Base-by-base conservation (phyloP, 2,888 invertebrate species). In the Drosophila subsilvestris region DNA sequence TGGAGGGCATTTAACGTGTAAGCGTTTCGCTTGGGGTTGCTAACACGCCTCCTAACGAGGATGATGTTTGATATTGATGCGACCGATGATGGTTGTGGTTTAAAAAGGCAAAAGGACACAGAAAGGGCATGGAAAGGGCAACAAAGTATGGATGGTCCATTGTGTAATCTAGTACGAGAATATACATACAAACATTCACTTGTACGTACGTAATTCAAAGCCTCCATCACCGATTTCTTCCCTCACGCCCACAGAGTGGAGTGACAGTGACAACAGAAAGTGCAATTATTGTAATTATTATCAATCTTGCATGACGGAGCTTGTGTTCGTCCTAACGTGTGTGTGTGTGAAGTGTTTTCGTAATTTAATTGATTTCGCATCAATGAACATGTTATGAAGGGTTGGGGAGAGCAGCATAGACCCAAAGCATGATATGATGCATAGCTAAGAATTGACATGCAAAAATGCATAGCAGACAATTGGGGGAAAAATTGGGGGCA, bases 321-420 rank as follows among this genome's bases (percentile, higher is more conserved):
- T 5, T 14, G 14, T 37, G 14, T 37, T 32, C 12, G 37, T 37
- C 14, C 42, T 8, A 56, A 48, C 59, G 42, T 63, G 12, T 47
- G 7, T 59, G 54, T 61, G 42, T 63, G 12, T 61, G 3, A 25
- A 63, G 60, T 76, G 80, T 53, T 74, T 79, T 55, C 44, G 25
- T 51, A 73, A 62, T 84, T 81, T 67, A 81, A 80, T 84, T 80
- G 85, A 66, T 73, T 80, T 69, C 48, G 53, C 43, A 37, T 37
- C 14, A 60, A 17, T 17, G 32, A 32, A 32, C 12, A 32, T 12
- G 12, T 1, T 17, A n/a, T 6, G 10, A 4, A 4, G 20, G 3
- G 10, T 0, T 0, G 37, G 25, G 25, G 25, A 3, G 53, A 9
- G 27, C 8, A 29, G 14, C 43, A 29, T 3, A 70, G 53, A 22